Base-by-base conservation (phyloP, 2,888 invertebrate species). In the Stenoptilia bipunctidactyla region DNA sequence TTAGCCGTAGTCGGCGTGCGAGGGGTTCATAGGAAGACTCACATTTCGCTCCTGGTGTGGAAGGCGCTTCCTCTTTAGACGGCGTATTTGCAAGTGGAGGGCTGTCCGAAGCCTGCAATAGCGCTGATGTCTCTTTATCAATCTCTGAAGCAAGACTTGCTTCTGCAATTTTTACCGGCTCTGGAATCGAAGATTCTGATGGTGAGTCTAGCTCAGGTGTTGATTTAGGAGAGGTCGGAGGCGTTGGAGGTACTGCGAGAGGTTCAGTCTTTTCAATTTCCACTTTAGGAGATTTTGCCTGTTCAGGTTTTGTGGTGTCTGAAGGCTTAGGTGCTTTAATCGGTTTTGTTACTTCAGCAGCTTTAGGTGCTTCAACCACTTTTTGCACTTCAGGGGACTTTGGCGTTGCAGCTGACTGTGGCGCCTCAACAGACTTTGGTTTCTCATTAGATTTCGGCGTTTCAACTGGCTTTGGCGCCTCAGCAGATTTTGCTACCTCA, bases 71-170 rank as follows among this genome's bases (percentile, higher is more conserved):
- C 50, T 79, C 82, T 47, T 74, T 75, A 41, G 76, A 66, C 37
- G 84, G 80, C 9, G 82, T 80, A 51, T 66, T 59, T 39, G 70
- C 80, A 40, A 83, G 55, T 1, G 83, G 80, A 14, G 77, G 80
- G 45, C 83, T 82, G 46, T 82, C 82, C 14, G 53, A 45, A 2
- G 46, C 40, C 1, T 47, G 38, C 5, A 37, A 41, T 6, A 49
- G 47, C 13, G 42, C 34, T 34, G 46, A 40, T 40, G 56, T 59
- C 38, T 55, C 50, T 2, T 64, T 12, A 2, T 30, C 6, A 8
- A n/a, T 3, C 12, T 30, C 30, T n/a, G 12, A 12, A 20, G 4
- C 8, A 8, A 20, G 20, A 20, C 20, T 20, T 20, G 20, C 20
- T 20, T 20, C 20, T 8, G 20, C 20, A 20, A 20, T 20, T 20